Conservation (phyloP, 2,797 vertebrate genomes). For the Bradypodion pumilum region DNA sequence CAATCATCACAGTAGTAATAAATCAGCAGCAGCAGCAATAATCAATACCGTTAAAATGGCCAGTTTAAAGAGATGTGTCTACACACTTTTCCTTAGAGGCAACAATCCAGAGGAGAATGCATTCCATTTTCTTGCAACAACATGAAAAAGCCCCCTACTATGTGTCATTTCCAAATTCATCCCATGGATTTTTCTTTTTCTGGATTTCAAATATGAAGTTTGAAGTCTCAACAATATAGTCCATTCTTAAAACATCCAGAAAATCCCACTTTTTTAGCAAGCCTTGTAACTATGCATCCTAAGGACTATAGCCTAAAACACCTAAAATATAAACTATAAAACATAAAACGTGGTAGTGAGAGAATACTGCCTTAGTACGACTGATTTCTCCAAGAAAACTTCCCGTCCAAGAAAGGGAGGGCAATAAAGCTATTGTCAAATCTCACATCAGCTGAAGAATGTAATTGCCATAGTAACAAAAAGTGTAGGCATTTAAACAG, state of each 20-base stretch:
- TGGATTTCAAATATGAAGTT: neutral
- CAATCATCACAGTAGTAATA: too few relatives aligned
- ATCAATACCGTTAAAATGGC: too few relatives aligned
- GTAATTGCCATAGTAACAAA: constrained; percentile 59
- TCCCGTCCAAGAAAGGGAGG: constrained; percentile 55
- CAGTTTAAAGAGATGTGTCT: too few relatives aligned
- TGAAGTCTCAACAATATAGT: neutral
- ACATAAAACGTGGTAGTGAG: neutral
- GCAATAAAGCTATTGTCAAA: constrained; percentile 53
- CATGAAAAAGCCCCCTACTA: too few relatives aligned
- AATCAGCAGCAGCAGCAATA: too few relatives aligned
- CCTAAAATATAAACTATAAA: constrained; percentile 1
- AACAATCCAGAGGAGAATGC: too few relatives aligned
- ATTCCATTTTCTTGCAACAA: too few relatives aligned
- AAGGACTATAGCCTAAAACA: neutral
- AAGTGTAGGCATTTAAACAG: constrained; percentile 55
- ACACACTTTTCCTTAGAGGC: too few relatives aligned
- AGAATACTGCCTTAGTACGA: neutral
- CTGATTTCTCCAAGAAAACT: constrained; percentile 14
- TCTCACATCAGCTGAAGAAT: constrained; percentile 48
- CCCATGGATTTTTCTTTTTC: neutral
- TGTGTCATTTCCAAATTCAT: neutral
- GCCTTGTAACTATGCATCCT: neutral
- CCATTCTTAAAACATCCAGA: neutral
- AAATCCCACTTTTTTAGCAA: neutral